phyloP scores from a whole-genome alignment of 1,140 invertebrate species.

The Pseudomyrmex concolor region DNA sequence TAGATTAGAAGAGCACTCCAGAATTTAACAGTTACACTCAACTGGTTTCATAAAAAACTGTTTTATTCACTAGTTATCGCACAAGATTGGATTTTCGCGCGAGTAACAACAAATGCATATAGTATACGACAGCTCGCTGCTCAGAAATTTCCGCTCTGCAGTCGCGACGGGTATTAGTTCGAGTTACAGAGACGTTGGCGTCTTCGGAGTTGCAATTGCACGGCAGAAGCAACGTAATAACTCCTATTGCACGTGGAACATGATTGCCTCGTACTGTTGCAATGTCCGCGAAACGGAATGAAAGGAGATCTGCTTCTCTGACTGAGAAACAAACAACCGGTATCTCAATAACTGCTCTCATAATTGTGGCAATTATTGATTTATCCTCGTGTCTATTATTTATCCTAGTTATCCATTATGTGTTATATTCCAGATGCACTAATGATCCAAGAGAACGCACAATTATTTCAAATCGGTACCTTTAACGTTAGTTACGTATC shows the following conservation, averaged over 20 bases:
- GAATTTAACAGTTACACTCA: neutral
- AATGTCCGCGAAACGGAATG: constrained; percentile 28
- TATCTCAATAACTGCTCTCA: neutral
- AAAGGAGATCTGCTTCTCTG: constrained; percentile 5
- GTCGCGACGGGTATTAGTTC: constrained; percentile 48
- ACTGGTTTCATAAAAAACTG: constrained; percentile 23
- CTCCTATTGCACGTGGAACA: constrained; percentile 44
- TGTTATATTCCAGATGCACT: constrained; percentile 10
- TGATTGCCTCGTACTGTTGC: constrained; percentile 31
- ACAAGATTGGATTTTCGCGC: constrained; percentile 45
- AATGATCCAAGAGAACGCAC: constrained; percentile 9
- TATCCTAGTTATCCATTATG: constrained; percentile 15
- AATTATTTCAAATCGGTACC: constrained; percentile 27
- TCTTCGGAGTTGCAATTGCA: constrained; percentile 56
- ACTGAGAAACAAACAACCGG: constrained; percentile 36
- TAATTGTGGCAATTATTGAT: constrained; percentile 43
- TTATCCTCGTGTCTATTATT: constrained; percentile 21
- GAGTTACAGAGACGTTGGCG: constrained; percentile 40
- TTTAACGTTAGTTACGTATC: neutral
- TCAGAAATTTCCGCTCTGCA: constrained; percentile 40
- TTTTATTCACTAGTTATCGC: constrained; percentile 44
- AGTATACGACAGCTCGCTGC: constrained; percentile 12
- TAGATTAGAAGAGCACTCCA: neutral
- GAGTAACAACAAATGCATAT: constrained; percentile 20
- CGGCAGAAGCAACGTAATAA: constrained; percentile 52